Percentiles rank a stretch among this genome's conserved stretches.
Evolutionary conservation across 2,888 invertebrate genomes (phyloP).

Genomic region (Cryptus armator): DNA sequence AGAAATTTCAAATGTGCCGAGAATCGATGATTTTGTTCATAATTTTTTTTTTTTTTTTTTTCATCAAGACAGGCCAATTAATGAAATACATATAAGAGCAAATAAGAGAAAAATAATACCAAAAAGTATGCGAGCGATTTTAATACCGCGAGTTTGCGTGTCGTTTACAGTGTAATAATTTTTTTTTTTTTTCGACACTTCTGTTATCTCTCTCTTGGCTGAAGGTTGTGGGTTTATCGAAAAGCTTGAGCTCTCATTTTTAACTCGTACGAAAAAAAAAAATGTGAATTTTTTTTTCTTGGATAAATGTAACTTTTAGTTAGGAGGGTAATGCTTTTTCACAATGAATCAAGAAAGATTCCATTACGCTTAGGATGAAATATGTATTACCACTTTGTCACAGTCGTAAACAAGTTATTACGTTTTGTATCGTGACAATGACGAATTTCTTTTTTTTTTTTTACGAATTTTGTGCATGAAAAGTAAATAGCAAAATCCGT

Average conservation of each 20-base stretch:
- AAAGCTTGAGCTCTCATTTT: constrained; percentile 64
- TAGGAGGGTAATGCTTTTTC: constrained; percentile 82
- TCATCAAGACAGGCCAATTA: neutral
- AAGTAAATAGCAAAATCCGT: constrained; percentile 21
- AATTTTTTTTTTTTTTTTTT: too few species aligned
- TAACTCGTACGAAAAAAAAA: constrained; percentile 33
- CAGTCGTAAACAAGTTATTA: neutral
- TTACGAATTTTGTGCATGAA: neutral
- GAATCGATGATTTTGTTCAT: neutral
- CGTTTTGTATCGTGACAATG: neutral
- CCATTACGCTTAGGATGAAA: constrained; percentile 63
- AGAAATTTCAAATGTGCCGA: too few species aligned
- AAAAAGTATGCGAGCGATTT: neutral
- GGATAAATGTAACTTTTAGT: constrained; percentile 70
- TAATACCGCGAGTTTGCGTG: constrained; percentile 25
- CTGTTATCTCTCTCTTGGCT: constrained; percentile 63
- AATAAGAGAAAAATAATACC: too few species aligned
- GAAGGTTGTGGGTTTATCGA: constrained; percentile 72
- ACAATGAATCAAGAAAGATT: constrained; percentile 79
- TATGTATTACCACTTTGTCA: neutral
- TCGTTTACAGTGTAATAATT: constrained; percentile 54
- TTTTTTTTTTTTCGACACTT: constrained; percentile 45
- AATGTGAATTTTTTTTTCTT: constrained; percentile 56
- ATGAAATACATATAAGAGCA: neutral
- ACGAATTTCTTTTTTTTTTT: neutral